Conservation (phyloP, 1,140 invertebrate species). For the Anastrepha ludens region DNA sequence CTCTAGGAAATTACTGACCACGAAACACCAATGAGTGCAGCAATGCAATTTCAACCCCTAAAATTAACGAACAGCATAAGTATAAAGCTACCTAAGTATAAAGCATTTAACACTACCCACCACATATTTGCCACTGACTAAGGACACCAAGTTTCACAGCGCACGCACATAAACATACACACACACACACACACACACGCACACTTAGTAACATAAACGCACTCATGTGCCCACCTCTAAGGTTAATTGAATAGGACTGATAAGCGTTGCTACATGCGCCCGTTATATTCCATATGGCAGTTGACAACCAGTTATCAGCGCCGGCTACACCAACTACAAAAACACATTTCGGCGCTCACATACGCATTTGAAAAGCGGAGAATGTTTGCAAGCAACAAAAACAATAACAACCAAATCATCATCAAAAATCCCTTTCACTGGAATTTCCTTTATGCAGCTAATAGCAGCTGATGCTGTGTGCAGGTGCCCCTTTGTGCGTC, state of each 20-base stretch:
- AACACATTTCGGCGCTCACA: constrained; percentile 25
- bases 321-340: neutral
- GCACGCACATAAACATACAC: neutral
- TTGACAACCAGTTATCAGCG: neutral
- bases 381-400: constrained; percentile 1
- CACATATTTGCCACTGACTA: no score
- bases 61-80: neutral
- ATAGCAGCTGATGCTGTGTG: neutral
- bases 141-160: neutral
- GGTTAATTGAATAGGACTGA: neutral
- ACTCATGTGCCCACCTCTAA: neutral
- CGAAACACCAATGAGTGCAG: constrained; percentile 51
- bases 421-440: no score
- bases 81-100: neutral
- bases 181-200: constrained; percentile 1
- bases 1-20: constrained; percentile 39
- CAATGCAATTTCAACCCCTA: constrained; percentile 58
- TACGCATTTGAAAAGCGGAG: neutral
- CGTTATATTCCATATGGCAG: neutral
- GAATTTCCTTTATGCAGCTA: neutral
- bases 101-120: no score
- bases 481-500: neutral
- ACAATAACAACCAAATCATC: neutral
- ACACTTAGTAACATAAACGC: constrained; percentile 18
- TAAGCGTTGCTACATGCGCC: neutral